These are phyloP conservation scores for Saccopteryx bilineata DNA, from an alignment of 2,113 vertebrate genomes.

Conservation along the genomic window DNA sequence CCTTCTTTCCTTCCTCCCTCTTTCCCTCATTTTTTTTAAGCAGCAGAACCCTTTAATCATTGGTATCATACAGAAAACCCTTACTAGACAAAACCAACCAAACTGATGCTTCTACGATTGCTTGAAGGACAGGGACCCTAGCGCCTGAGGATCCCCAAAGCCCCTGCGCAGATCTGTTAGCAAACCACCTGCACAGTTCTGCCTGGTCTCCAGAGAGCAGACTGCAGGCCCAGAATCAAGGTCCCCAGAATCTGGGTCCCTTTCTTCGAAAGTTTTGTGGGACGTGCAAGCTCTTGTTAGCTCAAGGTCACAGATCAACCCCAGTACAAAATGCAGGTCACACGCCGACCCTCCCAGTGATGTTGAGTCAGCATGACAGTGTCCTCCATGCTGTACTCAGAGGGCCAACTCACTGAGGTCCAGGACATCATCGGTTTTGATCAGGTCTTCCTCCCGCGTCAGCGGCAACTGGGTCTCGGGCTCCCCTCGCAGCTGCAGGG, in stretches of 20 bases:
- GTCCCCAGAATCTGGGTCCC: not conserved
- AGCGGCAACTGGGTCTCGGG: conserved; percentile 97
- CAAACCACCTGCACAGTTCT: not conserved
- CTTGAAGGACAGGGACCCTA: not conserved
- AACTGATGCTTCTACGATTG: not conserved
- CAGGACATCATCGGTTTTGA: conserved; percentile 97
- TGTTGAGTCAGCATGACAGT: accelerated
- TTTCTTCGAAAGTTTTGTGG: not conserved
- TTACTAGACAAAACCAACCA: not conserved
- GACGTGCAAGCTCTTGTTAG: accelerated
- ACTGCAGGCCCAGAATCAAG: not conserved
- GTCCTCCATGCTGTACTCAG: accelerated
- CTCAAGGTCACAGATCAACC: not conserved
- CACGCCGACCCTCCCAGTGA: not conserved
- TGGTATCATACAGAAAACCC: not conserved
- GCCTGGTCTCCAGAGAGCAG: not conserved
- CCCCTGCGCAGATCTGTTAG: not conserved
- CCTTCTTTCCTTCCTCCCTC: not conserved
- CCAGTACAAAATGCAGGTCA: not conserved
- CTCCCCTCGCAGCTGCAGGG: conserved; percentile 93
- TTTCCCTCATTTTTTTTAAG: not conserved
- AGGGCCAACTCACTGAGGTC: conserved; percentile 95
- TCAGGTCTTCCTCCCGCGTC: conserved; percentile 96
- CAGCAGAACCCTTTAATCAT: not conserved
- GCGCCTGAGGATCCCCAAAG: not conserved